These are phyloP conservation scores for Tachina fera DNA, from an alignment of 2,888 invertebrate species.

Conservation along the genomic window DNA sequence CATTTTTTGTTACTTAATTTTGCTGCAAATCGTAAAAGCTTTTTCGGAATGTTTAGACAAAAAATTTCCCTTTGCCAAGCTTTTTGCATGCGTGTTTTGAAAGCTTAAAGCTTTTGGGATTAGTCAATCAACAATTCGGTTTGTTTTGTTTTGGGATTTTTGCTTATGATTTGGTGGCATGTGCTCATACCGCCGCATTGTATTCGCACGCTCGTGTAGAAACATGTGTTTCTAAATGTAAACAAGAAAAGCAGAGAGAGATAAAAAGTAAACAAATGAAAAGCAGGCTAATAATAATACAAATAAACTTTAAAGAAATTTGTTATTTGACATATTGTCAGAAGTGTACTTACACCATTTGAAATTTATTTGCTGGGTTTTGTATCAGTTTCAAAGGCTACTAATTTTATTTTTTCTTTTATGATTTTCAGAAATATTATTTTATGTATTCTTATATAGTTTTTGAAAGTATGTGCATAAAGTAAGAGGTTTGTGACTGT, in stretches of 20 bases:
- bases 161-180: slow-evolving; percentile 44
- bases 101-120: slow-evolving; percentile 59
- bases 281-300: slow-evolving; percentile 46
- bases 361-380: too few relatives aligned
- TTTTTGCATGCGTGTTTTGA: slow-evolving; percentile 36
- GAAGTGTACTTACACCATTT: too few relatives aligned
- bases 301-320: too few relatives aligned
- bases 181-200: slow-evolving; percentile 62
- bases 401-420: too few relatives aligned
- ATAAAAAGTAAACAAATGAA: slow-evolving; percentile 17
- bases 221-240: slow-evolving; percentile 18
- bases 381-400: too few relatives aligned
- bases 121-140: slow-evolving; percentile 13
- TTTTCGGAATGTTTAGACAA: slow-evolving; percentile 52
- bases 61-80: slow-evolving; percentile 55
- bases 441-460: too few relatives aligned
- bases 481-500: too few relatives aligned
- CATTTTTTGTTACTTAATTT: slow-evolving; percentile 72
- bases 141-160: slow-evolving; percentile 66
- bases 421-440: too few relatives aligned
- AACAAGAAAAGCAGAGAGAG: neutral
- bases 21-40: slow-evolving; percentile 58
- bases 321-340: too few relatives aligned
- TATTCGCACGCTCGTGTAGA: neutral
- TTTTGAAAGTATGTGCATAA: too few relatives aligned